Base-by-base conservation (phyloP, 2,113 vertebrate genomes). In the Chlamydotis undulata region DNA sequence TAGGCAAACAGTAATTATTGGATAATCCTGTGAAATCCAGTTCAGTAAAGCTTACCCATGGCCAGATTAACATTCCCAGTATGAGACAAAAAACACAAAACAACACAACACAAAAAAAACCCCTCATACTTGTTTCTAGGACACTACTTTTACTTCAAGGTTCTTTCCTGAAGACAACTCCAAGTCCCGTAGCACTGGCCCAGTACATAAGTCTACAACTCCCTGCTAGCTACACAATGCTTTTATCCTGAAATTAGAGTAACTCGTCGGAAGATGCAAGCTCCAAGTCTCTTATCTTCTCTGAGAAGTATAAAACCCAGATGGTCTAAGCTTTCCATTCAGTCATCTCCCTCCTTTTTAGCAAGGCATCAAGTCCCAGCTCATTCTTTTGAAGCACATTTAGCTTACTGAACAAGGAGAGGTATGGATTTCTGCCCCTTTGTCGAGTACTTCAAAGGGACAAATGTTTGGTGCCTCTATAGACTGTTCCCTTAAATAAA, bases 261-360 rank as follows among this genome's bases (percentile, higher is more conserved):
- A 53, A 1, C 2, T n/a, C 47, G 47, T 23, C 17, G 41, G 24
- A 53, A 73, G 28, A 23, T 2, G 3, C 37, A 35, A 26, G 28
- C 18, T 41, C 33, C 65, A 41, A 14, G 6, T 33, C 53, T 70
- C 57, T 49, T 12, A 43, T 2, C 25, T 56, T 37, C 45, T 25
- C 24, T 22, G 14, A 25, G 2, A 52, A 31, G 52, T 14, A 31
- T 18, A 19, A 78, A 7, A 14, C 19, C 47, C 53, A 60, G 35
- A 31, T 6, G 22, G 25, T 12, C 10, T 29, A 39, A 41, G 12
- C n/a, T 55, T 33, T 12, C 15, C 1, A 0, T 25, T 37, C 47
- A 31, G 14, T 23, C 18, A 26, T 5, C 8, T 35, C 18, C 45
- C 39, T 60, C 12, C 6, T 56, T 10, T 24, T 43, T 87, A n/a